Conservation (phyloP, 2,888 invertebrate species). For the Clistopyga incitator region DNA sequence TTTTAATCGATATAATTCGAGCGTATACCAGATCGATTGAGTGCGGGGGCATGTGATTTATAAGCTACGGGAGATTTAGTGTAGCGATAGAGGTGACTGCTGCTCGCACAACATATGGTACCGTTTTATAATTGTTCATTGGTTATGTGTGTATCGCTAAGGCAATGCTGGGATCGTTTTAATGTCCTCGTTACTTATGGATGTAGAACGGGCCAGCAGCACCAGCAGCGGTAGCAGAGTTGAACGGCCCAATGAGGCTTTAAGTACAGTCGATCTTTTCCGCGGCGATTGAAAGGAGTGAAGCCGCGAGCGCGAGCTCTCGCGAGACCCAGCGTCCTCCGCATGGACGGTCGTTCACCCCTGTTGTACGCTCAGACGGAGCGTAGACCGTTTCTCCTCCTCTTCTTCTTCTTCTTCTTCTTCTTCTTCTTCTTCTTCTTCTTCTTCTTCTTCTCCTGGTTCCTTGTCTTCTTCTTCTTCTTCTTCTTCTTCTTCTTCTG, state of each 20-base stretch:
- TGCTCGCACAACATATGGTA: constrained; percentile 8
- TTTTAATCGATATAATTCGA: constrained; percentile 29
- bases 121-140: constrained; percentile 20
- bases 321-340: constrained; percentile 75
- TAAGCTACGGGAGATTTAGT: constrained; percentile 1
- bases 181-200: constrained; percentile 59
- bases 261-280: constrained; percentile 59
- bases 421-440: constrained; percentile 59
- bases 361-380: constrained; percentile 76
- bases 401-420: constrained; percentile 61
- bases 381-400: constrained; percentile 77
- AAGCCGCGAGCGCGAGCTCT: constrained; percentile 48
- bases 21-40: constrained; percentile 8
- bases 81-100: neutral
- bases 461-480: constrained; percentile 55
- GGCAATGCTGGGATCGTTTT: constrained; percentile 20
- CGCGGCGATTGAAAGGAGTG: constrained; percentile 68
- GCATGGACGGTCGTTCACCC: constrained; percentile 80
- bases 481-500: constrained; percentile 37
- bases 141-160: neutral
- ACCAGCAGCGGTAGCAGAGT: constrained; percentile 14
- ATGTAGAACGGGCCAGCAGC: constrained; percentile 56
- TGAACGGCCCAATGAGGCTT: constrained; percentile 61
- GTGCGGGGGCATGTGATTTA: constrained; percentile 1
- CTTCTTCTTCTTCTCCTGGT: constrained; percentile 56